A percentile compares a stretch with the other conserved stretches of the same genome.
phyloP scores from a whole-genome alignment of 2,797 vertebrate genomes.

The Diceros bicornis region DNA sequence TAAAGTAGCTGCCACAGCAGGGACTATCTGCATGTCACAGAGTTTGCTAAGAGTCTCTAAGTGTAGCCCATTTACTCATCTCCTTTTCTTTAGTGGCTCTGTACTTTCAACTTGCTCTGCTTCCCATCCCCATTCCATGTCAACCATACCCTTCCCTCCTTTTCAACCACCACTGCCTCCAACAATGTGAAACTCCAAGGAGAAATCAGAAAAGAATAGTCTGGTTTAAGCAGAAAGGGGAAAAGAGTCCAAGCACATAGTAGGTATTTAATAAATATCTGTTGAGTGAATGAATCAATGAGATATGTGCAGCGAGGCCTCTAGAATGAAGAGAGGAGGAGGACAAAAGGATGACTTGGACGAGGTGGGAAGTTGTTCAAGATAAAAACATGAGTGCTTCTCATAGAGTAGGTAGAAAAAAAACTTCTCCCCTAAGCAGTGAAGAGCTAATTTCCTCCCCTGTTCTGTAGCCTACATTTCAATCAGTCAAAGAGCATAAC shows the following conservation, averaged over 20 bases:
- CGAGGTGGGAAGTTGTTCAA: neutral
- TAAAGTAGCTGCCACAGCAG: neutral
- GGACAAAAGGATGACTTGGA: neutral
- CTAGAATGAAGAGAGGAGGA: neutral
- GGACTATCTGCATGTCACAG: neutral
- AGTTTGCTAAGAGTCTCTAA: constrained; percentile 14
- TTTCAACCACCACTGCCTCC: neutral
- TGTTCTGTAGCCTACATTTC: neutral
- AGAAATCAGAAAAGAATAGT: neutral
- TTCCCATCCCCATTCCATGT: neutral
- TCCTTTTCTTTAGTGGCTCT: constrained; percentile 2
- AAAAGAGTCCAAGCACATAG: neutral
- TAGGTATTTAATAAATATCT: neutral
- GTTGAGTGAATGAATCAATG: neutral
- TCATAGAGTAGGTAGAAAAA: neutral
- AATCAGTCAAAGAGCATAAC: neutral
- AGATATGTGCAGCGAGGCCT: neutral
- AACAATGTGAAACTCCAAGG: neutral
- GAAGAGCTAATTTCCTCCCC: neutral
- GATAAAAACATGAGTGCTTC: neutral
- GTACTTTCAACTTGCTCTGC: neutral
- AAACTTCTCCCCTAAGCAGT: neutral
- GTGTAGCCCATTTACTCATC: neutral
- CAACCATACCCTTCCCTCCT: neutral
- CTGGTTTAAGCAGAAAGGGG: neutral